Conservation (phyloP, 2,797 vertebrate genomes). For the Tangara arthus region DNA sequence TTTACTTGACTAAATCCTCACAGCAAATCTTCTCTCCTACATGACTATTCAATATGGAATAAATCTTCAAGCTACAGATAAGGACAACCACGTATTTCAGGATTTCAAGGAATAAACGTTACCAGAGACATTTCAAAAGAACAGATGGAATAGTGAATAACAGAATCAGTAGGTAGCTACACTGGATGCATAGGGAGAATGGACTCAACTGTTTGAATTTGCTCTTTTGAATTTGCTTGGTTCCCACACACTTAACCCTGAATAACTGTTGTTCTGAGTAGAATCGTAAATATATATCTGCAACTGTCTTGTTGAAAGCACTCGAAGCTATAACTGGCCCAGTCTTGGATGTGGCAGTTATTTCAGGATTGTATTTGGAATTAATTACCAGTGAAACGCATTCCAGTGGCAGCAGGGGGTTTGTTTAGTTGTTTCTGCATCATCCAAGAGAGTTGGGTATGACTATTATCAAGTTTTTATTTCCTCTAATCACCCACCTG, state of each 20-base stretch:
- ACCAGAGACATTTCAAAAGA: constrained; percentile 29
- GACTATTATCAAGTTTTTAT: constrained; percentile 44
- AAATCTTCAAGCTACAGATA: neutral
- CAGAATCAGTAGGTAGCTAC: constrained; percentile 5
- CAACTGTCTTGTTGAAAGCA: constrained; percentile 39
- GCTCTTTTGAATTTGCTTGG: constrained; percentile 37
- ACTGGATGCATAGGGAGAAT: neutral
- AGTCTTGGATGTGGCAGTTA: neutral
- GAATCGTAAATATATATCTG: constrained; percentile 47
- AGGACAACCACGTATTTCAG: neutral
- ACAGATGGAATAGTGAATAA: constrained; percentile 25
- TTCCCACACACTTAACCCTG: constrained; percentile 31
- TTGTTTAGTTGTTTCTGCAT: constrained; percentile 44
- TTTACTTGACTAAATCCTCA: neutral
- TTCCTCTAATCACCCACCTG: constrained; percentile 58
- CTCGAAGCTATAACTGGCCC: neutral
- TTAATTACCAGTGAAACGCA: constrained; percentile 60
- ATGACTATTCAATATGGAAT: neutral
- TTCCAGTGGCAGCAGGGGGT: constrained; percentile 34
- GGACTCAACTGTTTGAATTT: neutral
- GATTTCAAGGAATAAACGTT: neutral
- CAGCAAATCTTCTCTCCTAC: neutral
- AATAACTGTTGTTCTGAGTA: constrained; percentile 27
- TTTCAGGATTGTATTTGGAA: constrained; percentile 44
- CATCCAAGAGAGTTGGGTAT: constrained; percentile 21